Percentiles rank a stretch among this genome's conserved stretches.
Evolutionary conservation across 23 tunicate species (phyloP).

Genomic region (Styela clava): DNA sequence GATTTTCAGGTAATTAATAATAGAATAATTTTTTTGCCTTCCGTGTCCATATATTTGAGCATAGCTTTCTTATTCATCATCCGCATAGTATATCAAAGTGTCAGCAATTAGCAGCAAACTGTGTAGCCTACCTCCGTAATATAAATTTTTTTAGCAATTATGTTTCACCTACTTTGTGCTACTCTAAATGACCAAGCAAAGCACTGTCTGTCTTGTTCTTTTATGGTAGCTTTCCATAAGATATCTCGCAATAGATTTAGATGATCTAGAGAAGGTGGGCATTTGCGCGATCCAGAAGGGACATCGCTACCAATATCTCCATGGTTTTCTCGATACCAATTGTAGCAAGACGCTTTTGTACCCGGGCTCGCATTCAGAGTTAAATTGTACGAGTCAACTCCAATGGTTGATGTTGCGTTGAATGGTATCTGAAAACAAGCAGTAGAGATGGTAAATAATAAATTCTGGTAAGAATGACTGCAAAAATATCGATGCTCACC

Average conservation of each 20-base stretch:
- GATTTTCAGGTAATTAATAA: too few species aligned
- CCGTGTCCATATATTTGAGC: too few species aligned
- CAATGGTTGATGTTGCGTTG: conserved; percentile 30
- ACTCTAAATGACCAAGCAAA: conserved; percentile 38
- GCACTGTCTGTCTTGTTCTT: conserved; percentile 27
- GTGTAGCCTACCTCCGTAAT: too few species aligned
- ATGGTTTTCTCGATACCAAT: conserved; percentile 39
- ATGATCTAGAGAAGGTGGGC: conserved; percentile 25
- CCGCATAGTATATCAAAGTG: too few species aligned
- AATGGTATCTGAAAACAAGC: conserved; percentile 25
- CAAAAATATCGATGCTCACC: not conserved
- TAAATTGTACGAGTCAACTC: conserved; percentile 32
- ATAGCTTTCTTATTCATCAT: too few species aligned
- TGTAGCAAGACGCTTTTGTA: conserved; percentile 25
- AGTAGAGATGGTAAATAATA: too few species aligned
- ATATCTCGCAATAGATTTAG: not conserved
- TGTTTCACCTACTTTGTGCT: conserved; percentile 34
- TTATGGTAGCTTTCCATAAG: not conserved
- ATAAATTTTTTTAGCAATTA: too few species aligned
- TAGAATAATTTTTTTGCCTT: too few species aligned
- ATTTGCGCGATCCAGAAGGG: not conserved
- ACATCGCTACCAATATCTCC: not conserved
- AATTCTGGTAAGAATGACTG: too few species aligned
- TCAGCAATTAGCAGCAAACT: too few species aligned
- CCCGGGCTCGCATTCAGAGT: conserved; percentile 9